A percentile compares a stretch with the other conserved stretches of the same genome.
phyloP scores from a whole-genome alignment of 2,797 vertebrate genomes.

The Xenops minutus region DNA sequence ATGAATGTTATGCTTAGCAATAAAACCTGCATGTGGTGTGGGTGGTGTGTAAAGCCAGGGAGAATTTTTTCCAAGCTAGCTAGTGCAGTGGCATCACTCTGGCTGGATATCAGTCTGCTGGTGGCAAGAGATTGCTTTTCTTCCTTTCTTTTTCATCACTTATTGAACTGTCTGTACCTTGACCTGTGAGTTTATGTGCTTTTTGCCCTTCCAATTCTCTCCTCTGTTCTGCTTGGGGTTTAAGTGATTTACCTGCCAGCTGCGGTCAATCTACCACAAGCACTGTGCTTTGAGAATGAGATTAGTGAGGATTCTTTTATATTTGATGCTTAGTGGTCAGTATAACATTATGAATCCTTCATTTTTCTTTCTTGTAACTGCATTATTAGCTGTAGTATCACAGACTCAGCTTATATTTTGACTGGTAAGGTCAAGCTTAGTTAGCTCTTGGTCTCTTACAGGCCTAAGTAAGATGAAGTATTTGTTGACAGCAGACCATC shows the following conservation, averaged over 20 bases:
- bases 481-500: neutral
- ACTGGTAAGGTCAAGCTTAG: neutral
- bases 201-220: neutral
- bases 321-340: neutral
- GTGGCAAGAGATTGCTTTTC: neutral
- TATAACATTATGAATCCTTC: neutral
- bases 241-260: neutral
- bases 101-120: rapidly evolving
- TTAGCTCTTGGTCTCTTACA: neutral
- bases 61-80: neutral
- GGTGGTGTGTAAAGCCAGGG: neutral
- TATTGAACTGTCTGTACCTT: neutral
- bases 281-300: neutral
- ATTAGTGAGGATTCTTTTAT: neutral
- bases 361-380: neutral
- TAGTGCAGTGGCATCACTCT: neutral
- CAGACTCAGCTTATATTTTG: neutral
- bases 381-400: neutral
- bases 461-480: neutral
- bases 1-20: neutral
- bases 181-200: rapidly evolving
- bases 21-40: neutral
- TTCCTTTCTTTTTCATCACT: neutral
- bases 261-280: neutral
- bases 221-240: rapidly evolving